Percentiles rank a stretch among this genome's conserved stretches.
These are phyloP conservation scores for Nipponacmea schrenckii DNA, from an alignment of 2,888 invertebrate species.

Conservation along the genomic window DNA sequence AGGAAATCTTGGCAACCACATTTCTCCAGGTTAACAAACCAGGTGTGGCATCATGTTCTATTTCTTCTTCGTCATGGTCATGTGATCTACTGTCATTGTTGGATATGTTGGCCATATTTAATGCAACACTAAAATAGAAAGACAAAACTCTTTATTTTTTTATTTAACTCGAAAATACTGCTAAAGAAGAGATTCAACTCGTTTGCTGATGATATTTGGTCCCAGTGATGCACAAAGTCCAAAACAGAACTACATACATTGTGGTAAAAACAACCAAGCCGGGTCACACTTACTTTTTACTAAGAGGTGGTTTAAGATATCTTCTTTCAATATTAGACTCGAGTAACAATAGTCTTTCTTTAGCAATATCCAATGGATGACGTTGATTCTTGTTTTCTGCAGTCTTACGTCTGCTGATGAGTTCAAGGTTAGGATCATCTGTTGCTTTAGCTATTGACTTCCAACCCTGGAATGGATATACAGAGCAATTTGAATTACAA, in stretches of 20 bases:
- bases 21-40: conserved; percentile 85
- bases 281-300: conserved; percentile 67
- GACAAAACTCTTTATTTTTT: not conserved
- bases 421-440: conserved; percentile 45
- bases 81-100: conserved; percentile 19
- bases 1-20: conserved; percentile 84
- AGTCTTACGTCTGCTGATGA: conserved; percentile 39
- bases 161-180: conserved; percentile 11
- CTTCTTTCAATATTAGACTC: conserved; percentile 92
- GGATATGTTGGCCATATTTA: conserved; percentile 52
- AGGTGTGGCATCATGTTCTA: conserved; percentile 73
- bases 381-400: conserved; percentile 63
- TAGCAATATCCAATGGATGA: conserved; percentile 74
- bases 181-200: no score
- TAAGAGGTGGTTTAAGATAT: conserved; percentile 92
- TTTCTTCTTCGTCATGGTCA: conserved; percentile 25
- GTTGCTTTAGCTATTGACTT: conserved; percentile 70
- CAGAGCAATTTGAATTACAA: not conserved
- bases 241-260: no score
- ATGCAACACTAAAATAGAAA: conserved; percentile 47
- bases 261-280: no score
- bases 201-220: not conserved
- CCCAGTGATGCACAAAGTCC: not conserved
- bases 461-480: conserved; percentile 77
- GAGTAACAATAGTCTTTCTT: conserved; percentile 81